These are phyloP conservation scores for Pristionchus fissidentatus DNA, from an alignment of 2,888 invertebrate genomes.

Conservation along the genomic window DNA sequence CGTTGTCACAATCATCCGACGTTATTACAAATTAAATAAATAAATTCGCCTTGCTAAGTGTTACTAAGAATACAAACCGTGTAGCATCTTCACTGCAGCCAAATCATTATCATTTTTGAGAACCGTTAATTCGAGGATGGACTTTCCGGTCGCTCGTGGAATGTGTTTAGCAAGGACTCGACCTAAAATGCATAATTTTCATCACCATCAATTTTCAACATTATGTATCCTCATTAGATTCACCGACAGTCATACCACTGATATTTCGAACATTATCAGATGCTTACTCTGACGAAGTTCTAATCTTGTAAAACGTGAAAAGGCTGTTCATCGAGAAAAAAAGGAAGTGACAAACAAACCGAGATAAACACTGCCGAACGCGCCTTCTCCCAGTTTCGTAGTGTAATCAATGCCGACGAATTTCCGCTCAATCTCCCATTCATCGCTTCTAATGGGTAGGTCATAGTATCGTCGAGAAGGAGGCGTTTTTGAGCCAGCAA, in stretches of 20 bases:
- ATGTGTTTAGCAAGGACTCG: not conserved
- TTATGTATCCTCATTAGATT: too few species aligned
- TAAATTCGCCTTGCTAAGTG: not conserved
- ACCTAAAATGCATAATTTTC: not conserved
- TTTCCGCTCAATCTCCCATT: slow-evolving; percentile 18
- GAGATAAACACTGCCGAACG: slow-evolving; percentile 1
- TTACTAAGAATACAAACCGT: not conserved
- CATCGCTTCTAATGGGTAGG: not conserved
- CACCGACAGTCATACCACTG: too few species aligned
- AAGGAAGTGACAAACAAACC: too few species aligned
- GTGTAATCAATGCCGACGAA: slow-evolving; percentile 13
- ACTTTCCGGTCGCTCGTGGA: not conserved
- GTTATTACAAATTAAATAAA: too few species aligned
- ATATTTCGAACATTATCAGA: too few species aligned
- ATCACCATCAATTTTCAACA: not conserved
- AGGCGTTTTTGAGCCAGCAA: too few species aligned
- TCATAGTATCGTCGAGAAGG: not conserved
- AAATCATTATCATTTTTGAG: not conserved
- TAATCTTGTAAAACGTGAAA: too few species aligned
- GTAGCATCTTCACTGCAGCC: slow-evolving; percentile 16
- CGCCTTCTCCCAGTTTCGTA: not conserved
- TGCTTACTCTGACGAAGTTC: too few species aligned
- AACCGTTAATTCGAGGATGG: not conserved
- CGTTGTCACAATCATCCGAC: not conserved
- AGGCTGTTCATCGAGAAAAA: too few species aligned